Conservation (phyloP, 2,888 invertebrate species). For the Taenaris catops region DNA sequence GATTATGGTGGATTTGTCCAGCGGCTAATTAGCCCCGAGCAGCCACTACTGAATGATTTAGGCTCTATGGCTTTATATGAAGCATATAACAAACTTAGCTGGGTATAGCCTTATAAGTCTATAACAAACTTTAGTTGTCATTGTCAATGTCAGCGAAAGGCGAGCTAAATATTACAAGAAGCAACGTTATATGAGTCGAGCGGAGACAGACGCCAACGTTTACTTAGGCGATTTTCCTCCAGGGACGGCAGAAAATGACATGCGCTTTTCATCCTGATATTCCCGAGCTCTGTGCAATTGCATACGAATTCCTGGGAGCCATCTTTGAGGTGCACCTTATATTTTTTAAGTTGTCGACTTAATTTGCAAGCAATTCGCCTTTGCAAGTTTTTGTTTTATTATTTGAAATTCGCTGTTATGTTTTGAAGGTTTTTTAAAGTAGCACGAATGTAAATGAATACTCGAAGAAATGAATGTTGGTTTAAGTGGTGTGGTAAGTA, state of each 20-base stretch:
- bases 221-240: constrained; percentile 55
- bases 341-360: constrained; percentile 23
- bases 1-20: no score
- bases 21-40: no score
- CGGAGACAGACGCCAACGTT: constrained; percentile 61
- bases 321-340: constrained; percentile 25
- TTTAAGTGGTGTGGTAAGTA: no score
- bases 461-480: no score
- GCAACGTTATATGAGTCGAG: constrained; percentile 26
- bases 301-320: constrained; percentile 34
- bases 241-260: constrained; percentile 57
- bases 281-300: constrained; percentile 43
- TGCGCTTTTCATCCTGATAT: constrained; percentile 43
- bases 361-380: constrained; percentile 23
- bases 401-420: constrained; percentile 14
- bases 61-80: no score
- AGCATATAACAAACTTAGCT: no score
- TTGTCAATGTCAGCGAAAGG: no score
- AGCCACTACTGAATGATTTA: no score
- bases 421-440: constrained; percentile 1
- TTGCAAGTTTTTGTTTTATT: constrained; percentile 10
- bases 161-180: no score
- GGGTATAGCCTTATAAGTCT: no score
- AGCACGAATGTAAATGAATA: background rate
- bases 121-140: no score